Conservation (phyloP, 2,113 vertebrate genomes). For the Rhombomys opimus region DNA sequence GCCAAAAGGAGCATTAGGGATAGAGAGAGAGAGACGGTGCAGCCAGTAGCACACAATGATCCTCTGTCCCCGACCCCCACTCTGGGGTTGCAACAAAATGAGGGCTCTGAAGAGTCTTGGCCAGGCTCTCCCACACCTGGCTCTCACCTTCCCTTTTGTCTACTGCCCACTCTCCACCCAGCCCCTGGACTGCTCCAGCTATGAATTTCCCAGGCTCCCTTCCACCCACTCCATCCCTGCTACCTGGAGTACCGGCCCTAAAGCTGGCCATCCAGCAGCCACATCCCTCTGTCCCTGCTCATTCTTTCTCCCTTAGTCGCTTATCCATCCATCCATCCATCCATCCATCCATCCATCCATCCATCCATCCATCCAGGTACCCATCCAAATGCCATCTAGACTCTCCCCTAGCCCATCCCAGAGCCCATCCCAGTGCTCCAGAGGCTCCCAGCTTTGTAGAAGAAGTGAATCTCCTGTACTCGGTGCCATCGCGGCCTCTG, state of each 20-base stretch:
- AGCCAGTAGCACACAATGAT: no score
- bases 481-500: rapidly evolving
- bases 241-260: neutral
- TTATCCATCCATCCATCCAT: neutral
- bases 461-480: neutral
- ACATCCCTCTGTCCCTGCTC: neutral
- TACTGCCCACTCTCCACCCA: neutral
- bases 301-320: neutral
- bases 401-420: no score
- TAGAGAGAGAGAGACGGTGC: neutral
- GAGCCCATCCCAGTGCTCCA: neutral
- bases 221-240: neutral
- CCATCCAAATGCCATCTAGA: neutral
- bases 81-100: neutral
- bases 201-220: neutral
- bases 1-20: neutral
- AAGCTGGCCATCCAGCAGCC: neutral
- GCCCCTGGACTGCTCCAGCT: neutral
- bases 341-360: neutral
- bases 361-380: neutral
- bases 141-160: neutral
- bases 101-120: neutral
- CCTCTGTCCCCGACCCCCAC: neutral
- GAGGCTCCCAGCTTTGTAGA: no score
- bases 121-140: neutral